Percentiles rank a stretch among this genome's conserved stretches.
phyloP scores from a whole-genome alignment of 2,113 vertebrate genomes.

The Rhizomys pruinosus region DNA sequence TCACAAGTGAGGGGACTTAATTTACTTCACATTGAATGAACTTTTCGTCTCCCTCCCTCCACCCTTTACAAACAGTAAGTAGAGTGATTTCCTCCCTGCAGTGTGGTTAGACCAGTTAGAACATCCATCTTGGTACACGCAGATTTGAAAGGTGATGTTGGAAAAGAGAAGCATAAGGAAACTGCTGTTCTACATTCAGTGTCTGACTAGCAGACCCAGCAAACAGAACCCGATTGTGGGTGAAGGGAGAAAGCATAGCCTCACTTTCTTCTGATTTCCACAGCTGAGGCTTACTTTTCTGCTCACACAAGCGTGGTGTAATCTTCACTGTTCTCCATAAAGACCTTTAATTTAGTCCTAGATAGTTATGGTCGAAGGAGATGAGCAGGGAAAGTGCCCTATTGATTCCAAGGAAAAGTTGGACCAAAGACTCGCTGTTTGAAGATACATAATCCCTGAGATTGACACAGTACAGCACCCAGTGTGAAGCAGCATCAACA shows the following conservation, averaged over 20 bases:
- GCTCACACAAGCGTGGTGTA: background rate
- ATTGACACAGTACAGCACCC: background rate
- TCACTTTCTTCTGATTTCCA: background rate
- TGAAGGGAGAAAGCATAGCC: background rate
- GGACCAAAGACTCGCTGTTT: background rate
- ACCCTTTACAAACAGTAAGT: constrained; percentile 18
- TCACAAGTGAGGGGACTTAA: constrained; percentile 10
- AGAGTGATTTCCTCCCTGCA: constrained; percentile 1
- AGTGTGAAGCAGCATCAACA: background rate
- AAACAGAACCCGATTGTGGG: background rate
- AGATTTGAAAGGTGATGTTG: background rate
- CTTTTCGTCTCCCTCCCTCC: constrained; percentile 17
- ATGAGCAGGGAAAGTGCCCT: background rate
- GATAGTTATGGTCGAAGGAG: background rate
- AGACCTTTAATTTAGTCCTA: background rate
- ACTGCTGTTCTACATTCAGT: background rate
- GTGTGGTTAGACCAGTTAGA: background rate
- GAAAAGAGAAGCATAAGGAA: background rate
- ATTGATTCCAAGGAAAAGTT: background rate
- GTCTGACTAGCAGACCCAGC: background rate
- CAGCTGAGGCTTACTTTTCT: constrained; percentile 1
- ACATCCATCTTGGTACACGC: background rate
- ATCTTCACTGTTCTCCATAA: background rate
- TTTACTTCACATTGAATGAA: constrained; percentile 61
- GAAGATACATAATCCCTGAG: background rate